phyloP scores from a whole-genome alignment of 2,113 vertebrate species.

The Pundamilia nyererei region DNA sequence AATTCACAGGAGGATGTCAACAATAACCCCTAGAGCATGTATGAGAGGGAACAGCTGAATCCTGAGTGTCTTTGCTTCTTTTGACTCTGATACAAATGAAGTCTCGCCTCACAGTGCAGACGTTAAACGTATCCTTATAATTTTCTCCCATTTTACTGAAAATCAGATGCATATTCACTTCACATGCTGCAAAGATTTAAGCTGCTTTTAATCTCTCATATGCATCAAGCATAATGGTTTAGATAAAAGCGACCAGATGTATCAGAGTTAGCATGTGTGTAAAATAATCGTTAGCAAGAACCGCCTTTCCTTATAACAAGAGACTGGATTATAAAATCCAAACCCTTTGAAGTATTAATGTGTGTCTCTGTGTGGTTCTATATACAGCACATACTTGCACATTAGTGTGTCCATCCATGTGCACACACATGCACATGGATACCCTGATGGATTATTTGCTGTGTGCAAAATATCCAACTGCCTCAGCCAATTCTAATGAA shows the following conservation, averaged over 20 bases:
- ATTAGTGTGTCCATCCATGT: not conserved
- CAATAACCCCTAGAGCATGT: conserved; percentile 52
- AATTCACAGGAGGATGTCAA: conserved; percentile 60
- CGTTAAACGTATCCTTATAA: conserved; percentile 24
- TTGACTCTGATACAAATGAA: conserved; percentile 39
- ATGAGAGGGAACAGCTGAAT: conserved; percentile 64
- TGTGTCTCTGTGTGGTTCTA: not conserved
- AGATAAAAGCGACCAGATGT: not conserved
- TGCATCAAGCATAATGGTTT: conserved; percentile 3
- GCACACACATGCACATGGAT: not conserved
- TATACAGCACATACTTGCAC: not conserved
- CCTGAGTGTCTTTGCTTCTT: conserved; percentile 33
- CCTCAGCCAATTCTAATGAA: conserved; percentile 47
- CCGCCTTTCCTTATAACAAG: conserved; percentile 21
- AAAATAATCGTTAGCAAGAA: conserved; percentile 11
- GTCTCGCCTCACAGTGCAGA: not conserved
- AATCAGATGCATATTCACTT: conserved; percentile 41
- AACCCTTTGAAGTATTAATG: conserved; percentile 18
- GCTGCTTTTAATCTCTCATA: not conserved
- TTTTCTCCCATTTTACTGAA: conserved; percentile 13
- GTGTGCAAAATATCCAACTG: conserved; percentile 28
- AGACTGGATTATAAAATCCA: conserved; percentile 20
- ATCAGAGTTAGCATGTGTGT: not conserved
- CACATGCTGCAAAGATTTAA: not conserved
- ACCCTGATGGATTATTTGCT: conserved; percentile 22